Base-by-base conservation (phyloP, 2,888 invertebrate species). In the Clitarchus hookeri region DNA sequence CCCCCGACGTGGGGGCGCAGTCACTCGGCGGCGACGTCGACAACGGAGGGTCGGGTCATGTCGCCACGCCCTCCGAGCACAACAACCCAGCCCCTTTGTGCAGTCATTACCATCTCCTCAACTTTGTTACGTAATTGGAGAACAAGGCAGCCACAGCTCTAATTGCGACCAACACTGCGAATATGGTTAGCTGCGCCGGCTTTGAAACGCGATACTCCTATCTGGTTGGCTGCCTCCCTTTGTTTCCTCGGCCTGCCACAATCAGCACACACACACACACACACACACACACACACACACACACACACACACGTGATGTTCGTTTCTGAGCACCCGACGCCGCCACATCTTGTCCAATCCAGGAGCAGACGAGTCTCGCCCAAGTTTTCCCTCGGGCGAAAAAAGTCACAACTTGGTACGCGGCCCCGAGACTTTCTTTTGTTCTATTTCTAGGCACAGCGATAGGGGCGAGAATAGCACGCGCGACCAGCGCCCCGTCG, bases 101-200 rank as follows among this genome's bases (percentile, higher is more conserved):
- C 16, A 79, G 0, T 36, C 79, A 79, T 79, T 79, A 79, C 16
- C 79, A 79, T 79, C 23, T 79, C 79, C 79, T 79, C 12, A 79
- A 79, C 79, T 79, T 79, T 79, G 23, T 79, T 79, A 79, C 79
- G 79, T 79, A 79, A 79, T 79, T 79, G 79, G 79, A 79, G 79
- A 79, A 79, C 79, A 79, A 79, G 26, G 79, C 53, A 53, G 13
- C 13, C 12, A 8, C 53, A 53, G 8, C 79, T 26, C 79, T 79
- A 79, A 79, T 79, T 79, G 79, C 4, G 27, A 79, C 4, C 26
- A n/a, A 79, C 79, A 25, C 27, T 23, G 79, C 16, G 79, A 79
- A 79, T 79, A 79, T 27, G 27, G 79, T 79, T 79, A 79, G 79
- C 16, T 13, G 79, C n/a, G 27, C 11, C 79, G 25, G 25, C 79